Evolutionary conservation across 2,113 vertebrate genomes (phyloP).

Genomic region (Nipponia nippon): DNA sequence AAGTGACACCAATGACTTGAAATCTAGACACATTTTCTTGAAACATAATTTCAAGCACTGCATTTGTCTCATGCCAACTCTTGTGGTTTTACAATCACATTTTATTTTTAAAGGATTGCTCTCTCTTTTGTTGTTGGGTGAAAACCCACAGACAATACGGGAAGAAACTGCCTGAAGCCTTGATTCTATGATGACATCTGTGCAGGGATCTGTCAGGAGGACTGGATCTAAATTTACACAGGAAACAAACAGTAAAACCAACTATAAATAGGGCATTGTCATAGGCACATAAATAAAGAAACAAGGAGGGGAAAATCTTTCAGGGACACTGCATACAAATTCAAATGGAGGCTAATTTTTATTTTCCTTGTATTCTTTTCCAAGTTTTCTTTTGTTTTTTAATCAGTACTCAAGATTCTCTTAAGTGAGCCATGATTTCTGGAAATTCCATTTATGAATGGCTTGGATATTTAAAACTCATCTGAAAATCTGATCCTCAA

Average conservation of each 20-base stretch:
- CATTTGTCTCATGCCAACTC: constrained; percentile 50
- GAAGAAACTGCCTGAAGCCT: constrained; percentile 48
- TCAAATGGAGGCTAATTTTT: background rate
- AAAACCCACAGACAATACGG: constrained; percentile 61
- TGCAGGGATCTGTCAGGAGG: constrained; percentile 26
- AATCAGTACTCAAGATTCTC: constrained; percentile 9
- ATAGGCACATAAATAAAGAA: background rate
- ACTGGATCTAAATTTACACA: constrained; percentile 53
- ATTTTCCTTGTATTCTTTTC: background rate
- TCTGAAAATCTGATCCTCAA: constrained; percentile 37
- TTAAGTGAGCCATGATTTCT: constrained; percentile 37
- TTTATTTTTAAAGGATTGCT: constrained; percentile 61
- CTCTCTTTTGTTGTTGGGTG: constrained; percentile 61
- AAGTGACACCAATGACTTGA: constrained; percentile 65
- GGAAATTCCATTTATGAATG: constrained; percentile 38
- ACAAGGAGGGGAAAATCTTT: background rate
- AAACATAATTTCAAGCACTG: constrained; percentile 49
- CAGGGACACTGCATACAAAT: background rate
- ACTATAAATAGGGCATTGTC: constrained; percentile 55
- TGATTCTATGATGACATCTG: constrained; percentile 57
- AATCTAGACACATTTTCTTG: constrained; percentile 67
- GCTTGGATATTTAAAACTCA: background rate
- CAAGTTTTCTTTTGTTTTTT: constrained; percentile 18
- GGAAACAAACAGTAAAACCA: constrained; percentile 52
- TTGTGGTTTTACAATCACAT: constrained; percentile 45